Conservation (phyloP, 2,797 vertebrate species). For the Fistularia commersonii region DNA sequence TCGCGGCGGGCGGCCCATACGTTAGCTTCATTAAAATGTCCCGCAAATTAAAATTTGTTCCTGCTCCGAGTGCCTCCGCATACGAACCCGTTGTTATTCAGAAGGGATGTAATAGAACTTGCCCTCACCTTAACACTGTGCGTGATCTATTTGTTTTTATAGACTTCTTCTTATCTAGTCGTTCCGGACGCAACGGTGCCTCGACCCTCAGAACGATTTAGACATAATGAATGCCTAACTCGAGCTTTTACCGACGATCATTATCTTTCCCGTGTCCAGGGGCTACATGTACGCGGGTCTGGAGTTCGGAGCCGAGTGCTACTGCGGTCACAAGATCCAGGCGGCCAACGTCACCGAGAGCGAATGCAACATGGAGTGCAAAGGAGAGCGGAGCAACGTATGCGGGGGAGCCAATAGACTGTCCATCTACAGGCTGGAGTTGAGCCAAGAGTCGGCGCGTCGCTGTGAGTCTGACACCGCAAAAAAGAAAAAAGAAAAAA, state of each 20-base stretch:
- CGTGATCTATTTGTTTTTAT: slow-evolving; percentile 22
- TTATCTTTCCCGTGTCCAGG: slow-evolving; percentile 64
- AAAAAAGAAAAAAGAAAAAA: background rate
- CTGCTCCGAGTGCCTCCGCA: too few species aligned
- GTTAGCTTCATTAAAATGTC: too few species aligned
- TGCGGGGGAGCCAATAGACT: slow-evolving; percentile 92
- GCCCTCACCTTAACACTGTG: slow-evolving; percentile 14
- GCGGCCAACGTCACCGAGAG: slow-evolving; percentile 82
- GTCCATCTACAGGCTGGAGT: slow-evolving; percentile 91
- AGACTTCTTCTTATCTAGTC: slow-evolving; percentile 25
- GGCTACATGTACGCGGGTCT: slow-evolving; percentile 93
- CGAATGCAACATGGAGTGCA: slow-evolving; percentile 94
- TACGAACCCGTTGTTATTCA: background rate
- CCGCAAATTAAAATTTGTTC: too few species aligned
- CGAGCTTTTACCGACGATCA: slow-evolving; percentile 3
- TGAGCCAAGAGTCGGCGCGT: slow-evolving; percentile 91
- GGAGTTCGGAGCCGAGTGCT: slow-evolving; percentile 97
- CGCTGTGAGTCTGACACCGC: slow-evolving; percentile 81
- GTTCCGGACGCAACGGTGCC: slow-evolving; percentile 11
- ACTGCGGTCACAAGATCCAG: slow-evolving; percentile 96
- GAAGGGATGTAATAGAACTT: slow-evolving; percentile 14
- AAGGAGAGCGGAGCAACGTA: slow-evolving; percentile 84
- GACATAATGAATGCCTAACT: slow-evolving; percentile 16
- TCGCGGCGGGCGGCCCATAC: background rate
- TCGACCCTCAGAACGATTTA: slow-evolving; percentile 25